Conservation (phyloP, 1,140 invertebrate genomes). For the Drosophila pachea region DNA sequence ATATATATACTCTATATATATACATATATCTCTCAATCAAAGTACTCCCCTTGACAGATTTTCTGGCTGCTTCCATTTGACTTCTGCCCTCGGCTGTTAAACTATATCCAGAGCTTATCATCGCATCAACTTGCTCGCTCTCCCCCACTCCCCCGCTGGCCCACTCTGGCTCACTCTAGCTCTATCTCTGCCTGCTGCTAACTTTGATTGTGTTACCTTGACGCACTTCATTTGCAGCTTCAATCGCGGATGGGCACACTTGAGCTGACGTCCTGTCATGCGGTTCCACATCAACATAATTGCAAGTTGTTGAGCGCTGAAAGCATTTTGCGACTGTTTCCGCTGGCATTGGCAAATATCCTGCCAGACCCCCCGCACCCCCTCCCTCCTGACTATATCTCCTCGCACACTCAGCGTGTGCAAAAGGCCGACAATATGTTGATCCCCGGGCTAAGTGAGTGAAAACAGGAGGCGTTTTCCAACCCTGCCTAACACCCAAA, state of each 20-base stretch:
- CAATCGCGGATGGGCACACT: slow-evolving; percentile 32
- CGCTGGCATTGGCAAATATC: slow-evolving; percentile 23
- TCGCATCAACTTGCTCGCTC: neutral
- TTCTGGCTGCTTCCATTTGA: too few relatives aligned
- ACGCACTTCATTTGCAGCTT: slow-evolving; percentile 19
- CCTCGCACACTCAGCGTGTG: slow-evolving; percentile 40
- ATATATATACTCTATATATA: too few relatives aligned
- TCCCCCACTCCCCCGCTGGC: neutral
- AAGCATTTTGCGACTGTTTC: slow-evolving; percentile 51
- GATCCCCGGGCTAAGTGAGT: slow-evolving; percentile 34
- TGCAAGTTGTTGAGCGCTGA: slow-evolving; percentile 42
- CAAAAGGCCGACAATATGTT: slow-evolving; percentile 53
- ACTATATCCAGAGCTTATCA: too few relatives aligned
- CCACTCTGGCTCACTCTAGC: neutral
- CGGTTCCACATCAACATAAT: slow-evolving; percentile 44
- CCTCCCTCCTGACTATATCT: neutral
- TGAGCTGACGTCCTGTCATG: slow-evolving; percentile 4
- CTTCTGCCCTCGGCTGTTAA: too few relatives aligned
- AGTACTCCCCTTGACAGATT: too few relatives aligned
- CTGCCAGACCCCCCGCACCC: neutral
- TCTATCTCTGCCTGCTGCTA: neutral
- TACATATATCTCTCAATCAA: too few relatives aligned
- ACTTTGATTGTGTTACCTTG: slow-evolving; percentile 3
- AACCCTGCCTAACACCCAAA: slow-evolving; percentile 20
- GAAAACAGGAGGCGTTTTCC: slow-evolving; percentile 33